These are phyloP conservation scores for Ramphastos sulfuratus DNA, from an alignment of 2,113 vertebrate species.

Conservation along the genomic window DNA sequence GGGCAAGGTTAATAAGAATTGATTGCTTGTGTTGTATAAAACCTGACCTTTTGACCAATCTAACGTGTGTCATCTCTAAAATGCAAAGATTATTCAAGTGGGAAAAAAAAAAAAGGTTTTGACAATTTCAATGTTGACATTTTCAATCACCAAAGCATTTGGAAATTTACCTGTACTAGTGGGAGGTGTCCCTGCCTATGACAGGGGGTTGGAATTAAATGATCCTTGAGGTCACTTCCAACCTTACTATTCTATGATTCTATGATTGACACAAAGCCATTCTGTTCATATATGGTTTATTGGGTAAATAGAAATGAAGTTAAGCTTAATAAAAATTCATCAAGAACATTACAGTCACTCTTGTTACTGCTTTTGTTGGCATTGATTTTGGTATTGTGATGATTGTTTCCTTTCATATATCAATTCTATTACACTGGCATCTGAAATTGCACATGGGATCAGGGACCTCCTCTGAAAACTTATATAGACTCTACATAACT, in stretches of 20 bases:
- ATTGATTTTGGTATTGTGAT: not conserved
- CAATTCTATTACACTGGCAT: not conserved
- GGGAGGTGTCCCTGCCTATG: too few species aligned
- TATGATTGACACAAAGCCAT: not conserved
- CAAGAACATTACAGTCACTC: not conserved
- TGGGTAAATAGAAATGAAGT: constrained; percentile 5
- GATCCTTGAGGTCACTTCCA: too few species aligned
- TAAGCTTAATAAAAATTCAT: not conserved
- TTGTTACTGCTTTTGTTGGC: not conserved
- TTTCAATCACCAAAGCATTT: not conserved
- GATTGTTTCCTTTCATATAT: not conserved
- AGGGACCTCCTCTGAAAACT: not conserved
- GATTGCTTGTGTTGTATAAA: constrained; percentile 9
- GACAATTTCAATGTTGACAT: too few species aligned
- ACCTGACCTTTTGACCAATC: not conserved
- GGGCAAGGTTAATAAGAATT: constrained; percentile 4
- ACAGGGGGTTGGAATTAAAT: too few species aligned
- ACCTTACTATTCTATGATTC: too few species aligned
- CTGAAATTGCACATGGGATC: not conserved
- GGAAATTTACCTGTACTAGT: too few species aligned
- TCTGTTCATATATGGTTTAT: not conserved
- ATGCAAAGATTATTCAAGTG: not conserved
- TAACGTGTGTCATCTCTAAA: not conserved
- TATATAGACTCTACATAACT: not conserved
- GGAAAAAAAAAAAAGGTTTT: not conserved